Conservation (phyloP, 1,140 invertebrate genomes). For the Drosophila grimshawi region DNA sequence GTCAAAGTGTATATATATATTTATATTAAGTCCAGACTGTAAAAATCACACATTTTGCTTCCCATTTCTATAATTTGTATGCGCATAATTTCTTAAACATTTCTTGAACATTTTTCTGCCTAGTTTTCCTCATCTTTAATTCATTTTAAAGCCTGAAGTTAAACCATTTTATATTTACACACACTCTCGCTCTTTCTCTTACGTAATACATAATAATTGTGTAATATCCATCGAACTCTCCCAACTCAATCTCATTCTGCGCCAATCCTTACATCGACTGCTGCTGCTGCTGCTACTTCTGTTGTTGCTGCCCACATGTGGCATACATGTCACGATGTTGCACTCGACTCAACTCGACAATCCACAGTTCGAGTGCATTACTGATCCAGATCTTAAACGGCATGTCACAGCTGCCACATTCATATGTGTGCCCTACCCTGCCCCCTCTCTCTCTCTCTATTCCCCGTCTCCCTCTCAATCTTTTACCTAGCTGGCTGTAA, state of each 20-base stretch:
- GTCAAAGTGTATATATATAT: background rate
- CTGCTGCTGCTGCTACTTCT: conserved; percentile 1
- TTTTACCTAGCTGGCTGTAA: conserved; percentile 26
- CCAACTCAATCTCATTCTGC: conserved; percentile 22
- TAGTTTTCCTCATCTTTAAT: background rate
- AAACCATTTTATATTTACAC: background rate
- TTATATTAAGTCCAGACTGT: background rate
- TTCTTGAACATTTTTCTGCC: background rate
- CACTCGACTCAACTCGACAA: conserved; percentile 17
- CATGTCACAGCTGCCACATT: conserved; percentile 38
- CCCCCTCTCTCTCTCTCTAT: background rate
- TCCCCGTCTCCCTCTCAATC: background rate
- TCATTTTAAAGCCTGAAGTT: background rate
- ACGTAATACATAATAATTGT: conserved; percentile 2
- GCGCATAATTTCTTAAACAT: too few species aligned
- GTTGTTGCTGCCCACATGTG: conserved; percentile 14
- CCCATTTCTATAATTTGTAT: too few species aligned
- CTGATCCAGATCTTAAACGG: conserved; percentile 42
- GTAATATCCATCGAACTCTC: conserved; percentile 4
- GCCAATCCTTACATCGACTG: conserved; percentile 35
- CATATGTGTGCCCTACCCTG: background rate
- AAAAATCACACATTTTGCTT: background rate
- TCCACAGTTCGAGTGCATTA: conserved; percentile 38
- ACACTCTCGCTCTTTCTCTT: background rate
- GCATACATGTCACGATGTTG: conserved; percentile 27